Percentiles rank a stretch among this genome's conserved stretches.
These are phyloP conservation scores for Anser cygnoides DNA, from an alignment of 2,113 vertebrate genomes.

Conservation along the genomic window DNA sequence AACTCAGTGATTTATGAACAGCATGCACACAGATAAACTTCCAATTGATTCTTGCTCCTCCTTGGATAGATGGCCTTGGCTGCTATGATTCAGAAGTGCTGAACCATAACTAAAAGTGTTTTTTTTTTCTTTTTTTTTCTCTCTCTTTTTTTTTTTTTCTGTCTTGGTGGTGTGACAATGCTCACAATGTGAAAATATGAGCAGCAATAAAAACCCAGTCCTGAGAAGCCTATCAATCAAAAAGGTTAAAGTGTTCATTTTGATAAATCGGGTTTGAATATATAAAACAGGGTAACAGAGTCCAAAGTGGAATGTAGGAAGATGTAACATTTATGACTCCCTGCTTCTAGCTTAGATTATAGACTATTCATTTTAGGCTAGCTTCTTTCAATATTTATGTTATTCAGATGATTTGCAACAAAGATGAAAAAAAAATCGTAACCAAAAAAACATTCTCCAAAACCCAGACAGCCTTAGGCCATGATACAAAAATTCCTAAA, in stretches of 20 bases:
- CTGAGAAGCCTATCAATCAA: neutral
- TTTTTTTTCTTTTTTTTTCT: neutral
- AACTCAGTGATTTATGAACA: neutral
- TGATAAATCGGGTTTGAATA: neutral
- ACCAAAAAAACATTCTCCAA: neutral
- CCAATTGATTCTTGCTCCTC: conserved; percentile 1
- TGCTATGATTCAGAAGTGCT: neutral
- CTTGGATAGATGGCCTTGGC: conserved; percentile 21
- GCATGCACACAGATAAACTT: conserved; percentile 12
- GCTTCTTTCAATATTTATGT: neutral
- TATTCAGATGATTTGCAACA: neutral
- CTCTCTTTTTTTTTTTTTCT: neutral
- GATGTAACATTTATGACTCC: neutral
- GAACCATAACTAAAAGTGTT: neutral
- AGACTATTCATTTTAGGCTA: neutral
- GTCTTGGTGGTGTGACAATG: neutral
- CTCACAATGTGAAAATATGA: neutral
- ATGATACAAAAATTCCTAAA: neutral
- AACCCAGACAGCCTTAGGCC: neutral
- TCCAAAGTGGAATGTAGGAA: neutral
- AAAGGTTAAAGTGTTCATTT: neutral
- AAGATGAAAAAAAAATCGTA: neutral
- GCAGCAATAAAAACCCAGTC: neutral
- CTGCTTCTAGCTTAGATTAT: neutral
- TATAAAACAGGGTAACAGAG: neutral